Base-by-base conservation (phyloP, 2,888 invertebrate species). In the Drosophila phalerata region DNA sequence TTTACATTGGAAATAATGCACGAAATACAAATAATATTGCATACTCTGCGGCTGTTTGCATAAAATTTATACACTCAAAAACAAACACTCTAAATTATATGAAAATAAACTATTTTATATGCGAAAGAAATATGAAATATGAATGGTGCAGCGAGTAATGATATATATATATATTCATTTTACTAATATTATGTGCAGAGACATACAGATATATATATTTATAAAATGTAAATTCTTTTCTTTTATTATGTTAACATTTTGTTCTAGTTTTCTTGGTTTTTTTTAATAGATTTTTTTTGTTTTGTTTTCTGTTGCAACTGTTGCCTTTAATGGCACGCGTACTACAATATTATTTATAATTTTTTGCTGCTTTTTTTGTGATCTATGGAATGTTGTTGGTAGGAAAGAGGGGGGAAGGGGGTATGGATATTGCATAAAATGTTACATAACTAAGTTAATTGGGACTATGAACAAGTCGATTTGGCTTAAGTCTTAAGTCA, bases 1-100 rank as follows among this genome's bases (percentile, higher is more conserved):
- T 84, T 88, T 84, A 84, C 84, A 84, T 85, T 88, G 84, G 79
- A 88, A 81, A 87, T 88, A 88, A 88, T 88, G 89, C 85, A 81
- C 71, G 68, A 87, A 84, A 79, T 87, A 88, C 82, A 85, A 87
- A 87, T 87, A 85, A 84, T 83, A 88, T 88, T 83, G 83, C 86
- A 80, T 77, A 88, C 73, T 69, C 53, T 55, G 81, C 78, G 83
- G 62, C 63, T 69, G 61, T 64, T 76, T 65, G 57, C 56, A 79
- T 69, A 56, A 61, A 61, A 60, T 75, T 69, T 87, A 69, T 69
- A 70, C 85, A 82, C 71, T 72, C 76, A 72, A 87, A 85, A 79
- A 84, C 84, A 86, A 79, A 84, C 62, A 63, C 57, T 64, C 66
- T 67, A 85, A 63, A 81, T 48, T 45, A 64, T 71, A 77, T 64